Percentiles rank a stretch among this genome's conserved stretches.
Evolutionary conservation across 2,797 vertebrate species (phyloP).

Genomic region (Eospalax fontanierii): DNA sequence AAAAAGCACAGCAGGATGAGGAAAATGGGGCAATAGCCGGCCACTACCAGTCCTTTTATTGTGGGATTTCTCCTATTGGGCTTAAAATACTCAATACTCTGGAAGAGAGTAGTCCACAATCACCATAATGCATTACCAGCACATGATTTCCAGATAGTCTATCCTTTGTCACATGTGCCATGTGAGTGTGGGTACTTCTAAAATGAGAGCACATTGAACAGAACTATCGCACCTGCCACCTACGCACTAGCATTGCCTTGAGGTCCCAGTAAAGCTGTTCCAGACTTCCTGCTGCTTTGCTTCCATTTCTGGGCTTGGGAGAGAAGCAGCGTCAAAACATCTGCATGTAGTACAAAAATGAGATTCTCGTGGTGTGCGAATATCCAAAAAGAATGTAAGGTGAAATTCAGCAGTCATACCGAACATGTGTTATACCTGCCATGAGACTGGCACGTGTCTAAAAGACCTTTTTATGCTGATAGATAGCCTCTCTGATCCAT

Average conservation of each 20-base stretch:
- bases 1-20: neutral
- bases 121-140: neutral
- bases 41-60: neutral
- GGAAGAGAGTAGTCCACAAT: neutral
- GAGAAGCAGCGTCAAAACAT: neutral
- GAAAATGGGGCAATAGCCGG: neutral
- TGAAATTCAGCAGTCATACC: neutral
- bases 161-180: neutral
- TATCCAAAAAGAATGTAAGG: too few relatives aligned
- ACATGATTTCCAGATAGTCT: neutral
- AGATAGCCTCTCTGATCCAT: neutral
- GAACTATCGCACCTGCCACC: neutral
- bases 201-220: neutral
- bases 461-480: neutral
- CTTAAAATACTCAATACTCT: neutral
- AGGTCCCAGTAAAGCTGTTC: neutral
- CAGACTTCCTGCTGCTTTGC: neutral
- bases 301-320: neutral
- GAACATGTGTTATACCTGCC: neutral
- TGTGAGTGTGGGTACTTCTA: neutral
- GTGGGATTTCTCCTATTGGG: neutral
- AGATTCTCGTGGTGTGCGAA: neutral
- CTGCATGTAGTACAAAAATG: neutral
- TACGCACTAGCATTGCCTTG: neutral
- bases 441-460: neutral